Conservation (phyloP, 2,113 vertebrate species). For the Phaethornis superciliosus region DNA sequence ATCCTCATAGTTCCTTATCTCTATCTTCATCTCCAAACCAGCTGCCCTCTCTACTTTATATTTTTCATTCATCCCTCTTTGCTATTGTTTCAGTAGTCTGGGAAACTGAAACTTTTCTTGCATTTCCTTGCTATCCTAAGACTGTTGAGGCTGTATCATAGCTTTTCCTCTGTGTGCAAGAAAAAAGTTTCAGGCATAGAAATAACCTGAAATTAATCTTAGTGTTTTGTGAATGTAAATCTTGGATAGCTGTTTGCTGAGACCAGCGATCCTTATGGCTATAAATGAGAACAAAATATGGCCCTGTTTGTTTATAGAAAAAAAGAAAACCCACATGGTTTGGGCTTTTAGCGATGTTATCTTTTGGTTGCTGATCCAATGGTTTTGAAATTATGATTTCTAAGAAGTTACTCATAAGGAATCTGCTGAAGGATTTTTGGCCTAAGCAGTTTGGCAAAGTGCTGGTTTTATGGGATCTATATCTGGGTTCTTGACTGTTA, state of each 20-base stretch:
- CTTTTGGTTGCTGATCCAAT: conserved; percentile 41
- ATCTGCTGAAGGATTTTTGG: conserved; percentile 59
- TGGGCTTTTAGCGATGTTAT: neutral
- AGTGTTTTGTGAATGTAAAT: conserved; percentile 23
- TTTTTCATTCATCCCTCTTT: neutral
- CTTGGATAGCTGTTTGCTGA: conserved; percentile 17
- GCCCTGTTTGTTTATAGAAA: neutral
- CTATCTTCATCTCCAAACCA: conserved; percentile 33
- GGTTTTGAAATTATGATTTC: conserved; percentile 48
- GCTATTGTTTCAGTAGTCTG: neutral
- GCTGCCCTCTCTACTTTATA: neutral
- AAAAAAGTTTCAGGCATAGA: neutral
- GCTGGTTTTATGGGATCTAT: conserved; percentile 9
- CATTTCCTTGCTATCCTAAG: neutral
- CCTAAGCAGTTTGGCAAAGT: neutral
- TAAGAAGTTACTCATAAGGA: conserved; percentile 12
- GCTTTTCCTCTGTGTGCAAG: neutral
- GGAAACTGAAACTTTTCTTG: neutral
- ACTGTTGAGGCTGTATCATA: neutral
- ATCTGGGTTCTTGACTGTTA: conserved; percentile 14
- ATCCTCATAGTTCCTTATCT: neutral
- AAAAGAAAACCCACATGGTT: neutral
- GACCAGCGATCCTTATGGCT: neutral
- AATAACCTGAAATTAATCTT: neutral
- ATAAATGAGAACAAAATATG: conserved; percentile 21